Conservation (phyloP, 2,888 invertebrate genomes). For the Nemurella pictetii region DNA sequence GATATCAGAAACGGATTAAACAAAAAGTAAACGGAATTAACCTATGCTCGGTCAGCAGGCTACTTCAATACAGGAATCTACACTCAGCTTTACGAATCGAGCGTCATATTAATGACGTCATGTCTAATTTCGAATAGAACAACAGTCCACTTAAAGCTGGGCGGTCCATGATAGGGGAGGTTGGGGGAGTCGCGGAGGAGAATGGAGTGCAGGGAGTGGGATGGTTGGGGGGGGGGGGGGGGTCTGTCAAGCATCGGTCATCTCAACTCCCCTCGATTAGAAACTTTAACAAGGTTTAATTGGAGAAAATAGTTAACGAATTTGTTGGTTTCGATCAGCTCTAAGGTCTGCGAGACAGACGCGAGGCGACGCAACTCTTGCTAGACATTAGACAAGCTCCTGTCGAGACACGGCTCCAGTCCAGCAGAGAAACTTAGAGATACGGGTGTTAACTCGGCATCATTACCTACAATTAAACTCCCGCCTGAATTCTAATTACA, state of each 20-base stretch:
- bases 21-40: too few relatives aligned
- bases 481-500: too few relatives aligned
- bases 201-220: too few relatives aligned
- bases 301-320: conserved; percentile 24
- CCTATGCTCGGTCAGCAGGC: not conserved
- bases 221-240: too few relatives aligned
- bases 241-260: not conserved
- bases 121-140: conserved; percentile 12
- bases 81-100: conserved; percentile 16
- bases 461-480: too few relatives aligned
- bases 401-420: too few relatives aligned
- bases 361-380: not conserved
- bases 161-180: not conserved
- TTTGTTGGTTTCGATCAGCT: not conserved
- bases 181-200: not conserved
- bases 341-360: not conserved
- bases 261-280: not conserved
- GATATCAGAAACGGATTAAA: too few relatives aligned
- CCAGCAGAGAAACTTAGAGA: too few relatives aligned
- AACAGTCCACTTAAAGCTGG: conserved; percentile 24
- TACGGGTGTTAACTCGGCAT: too few relatives aligned
- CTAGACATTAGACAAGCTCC: too few relatives aligned
- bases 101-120: conserved; percentile 6
- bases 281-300: conserved; percentile 29
- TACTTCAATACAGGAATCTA: not conserved